These are phyloP conservation scores for Conchocele bisecta DNA, from an alignment of 2,888 invertebrate genomes.

Conservation along the genomic window DNA sequence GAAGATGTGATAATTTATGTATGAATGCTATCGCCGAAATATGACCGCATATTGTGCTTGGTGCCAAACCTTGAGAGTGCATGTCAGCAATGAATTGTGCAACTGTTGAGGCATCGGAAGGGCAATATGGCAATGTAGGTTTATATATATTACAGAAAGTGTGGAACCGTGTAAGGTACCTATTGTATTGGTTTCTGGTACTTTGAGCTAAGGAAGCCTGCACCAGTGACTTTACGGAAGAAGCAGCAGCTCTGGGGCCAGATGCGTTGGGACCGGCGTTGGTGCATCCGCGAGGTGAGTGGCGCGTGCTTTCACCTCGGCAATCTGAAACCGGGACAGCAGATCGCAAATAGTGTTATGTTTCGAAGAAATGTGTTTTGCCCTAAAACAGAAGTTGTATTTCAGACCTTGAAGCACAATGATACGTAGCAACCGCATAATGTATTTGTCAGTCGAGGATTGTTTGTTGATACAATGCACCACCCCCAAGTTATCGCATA, in stretches of 20 bases:
- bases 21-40: too few species aligned
- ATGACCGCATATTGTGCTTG: too few species aligned
- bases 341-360: conserved; percentile 28
- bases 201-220: background rate
- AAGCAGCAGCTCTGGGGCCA: conserved; percentile 10
- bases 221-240: background rate
- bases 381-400: conserved; percentile 26
- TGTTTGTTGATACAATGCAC: conserved; percentile 37
- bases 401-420: conserved; percentile 24
- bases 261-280: conserved; percentile 7
- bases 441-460: conserved; percentile 26
- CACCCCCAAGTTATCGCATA: conserved; percentile 29
- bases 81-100: too few species aligned
- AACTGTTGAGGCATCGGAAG: too few species aligned
- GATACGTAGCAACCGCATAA: conserved; percentile 33
- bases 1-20: too few species aligned
- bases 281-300: conserved; percentile 22
- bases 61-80: too few species aligned
- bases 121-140: too few species aligned
- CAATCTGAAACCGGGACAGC: conserved; percentile 32
- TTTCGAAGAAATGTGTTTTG: conserved; percentile 13
- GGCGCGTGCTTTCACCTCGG: conserved; percentile 8
- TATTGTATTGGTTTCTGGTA: background rate
- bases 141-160: too few species aligned
- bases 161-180: too few species aligned